Percentiles rank a stretch among this genome's conserved stretches.
phyloP scores from a whole-genome alignment of 2,888 invertebrate genomes.

The Eubasilissa splendida region DNA sequence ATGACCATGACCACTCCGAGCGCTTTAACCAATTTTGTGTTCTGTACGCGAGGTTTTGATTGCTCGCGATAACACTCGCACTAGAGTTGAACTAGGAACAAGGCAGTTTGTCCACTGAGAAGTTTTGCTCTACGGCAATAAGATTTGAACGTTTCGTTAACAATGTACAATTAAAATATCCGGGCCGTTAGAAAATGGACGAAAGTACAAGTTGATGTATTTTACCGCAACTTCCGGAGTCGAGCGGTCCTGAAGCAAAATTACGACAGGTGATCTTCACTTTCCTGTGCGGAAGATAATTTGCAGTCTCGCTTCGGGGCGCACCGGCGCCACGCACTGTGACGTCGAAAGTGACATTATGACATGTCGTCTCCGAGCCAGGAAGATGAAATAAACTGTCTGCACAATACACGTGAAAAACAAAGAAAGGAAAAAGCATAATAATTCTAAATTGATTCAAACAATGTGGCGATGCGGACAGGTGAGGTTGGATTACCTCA shows the following conservation, averaged over 20 bases:
- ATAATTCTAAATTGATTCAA: slow-evolving; percentile 28
- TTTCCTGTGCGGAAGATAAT: slow-evolving; percentile 12
- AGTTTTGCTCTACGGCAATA: too few species aligned
- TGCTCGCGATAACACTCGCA: too few species aligned
- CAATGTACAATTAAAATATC: too few species aligned
- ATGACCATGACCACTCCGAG: too few species aligned
- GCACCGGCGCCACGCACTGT: slow-evolving; percentile 29
- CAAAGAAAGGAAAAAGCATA: slow-evolving; percentile 38
- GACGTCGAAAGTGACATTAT: slow-evolving; percentile 36
- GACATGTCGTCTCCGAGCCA: slow-evolving; percentile 19
- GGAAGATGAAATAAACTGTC: slow-evolving; percentile 31
- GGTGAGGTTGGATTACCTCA: slow-evolving; percentile 42
- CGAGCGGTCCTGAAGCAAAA: not conserved
- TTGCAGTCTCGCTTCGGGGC: slow-evolving; percentile 14
- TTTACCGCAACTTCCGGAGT: too few species aligned
- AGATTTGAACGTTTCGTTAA: too few species aligned
- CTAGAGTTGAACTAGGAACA: too few species aligned
- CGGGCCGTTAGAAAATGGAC: too few species aligned
- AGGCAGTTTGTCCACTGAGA: too few species aligned
- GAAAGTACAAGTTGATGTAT: too few species aligned
- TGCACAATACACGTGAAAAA: not conserved
- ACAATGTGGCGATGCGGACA: slow-evolving; percentile 14
- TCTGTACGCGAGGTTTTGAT: too few species aligned
- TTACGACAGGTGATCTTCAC: not conserved
- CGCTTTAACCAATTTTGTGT: too few species aligned